These are phyloP conservation scores for Drosophila quasianomalipes DNA, from an alignment of 2,888 invertebrate species.

Conservation along the genomic window DNA sequence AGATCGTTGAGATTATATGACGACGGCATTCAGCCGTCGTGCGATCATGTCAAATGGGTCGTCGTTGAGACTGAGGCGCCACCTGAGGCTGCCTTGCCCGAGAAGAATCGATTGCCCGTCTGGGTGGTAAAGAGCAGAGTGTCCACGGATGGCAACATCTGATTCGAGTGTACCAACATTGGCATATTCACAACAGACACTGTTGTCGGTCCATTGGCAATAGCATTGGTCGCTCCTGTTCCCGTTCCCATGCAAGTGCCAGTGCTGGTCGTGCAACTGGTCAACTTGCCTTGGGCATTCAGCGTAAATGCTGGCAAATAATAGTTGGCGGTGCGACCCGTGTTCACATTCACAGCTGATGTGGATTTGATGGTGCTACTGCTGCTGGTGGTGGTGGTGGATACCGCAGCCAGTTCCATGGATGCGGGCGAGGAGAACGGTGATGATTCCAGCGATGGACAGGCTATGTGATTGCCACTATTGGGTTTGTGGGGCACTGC, in stretches of 20 bases:
- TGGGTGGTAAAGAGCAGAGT: constrained; percentile 81
- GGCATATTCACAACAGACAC: constrained; percentile 74
- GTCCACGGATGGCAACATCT: constrained; percentile 84
- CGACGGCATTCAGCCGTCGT: constrained; percentile 49
- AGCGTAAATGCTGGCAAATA: constrained; percentile 73
- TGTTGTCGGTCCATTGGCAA: constrained; percentile 46
- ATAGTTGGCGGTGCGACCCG: constrained; percentile 59
- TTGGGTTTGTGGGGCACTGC: constrained; percentile 71
- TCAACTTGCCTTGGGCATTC: constrained; percentile 68
- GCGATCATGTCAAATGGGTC: constrained; percentile 73
- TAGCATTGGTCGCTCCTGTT: background rate
- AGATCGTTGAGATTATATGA: constrained; percentile 70
- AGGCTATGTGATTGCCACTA: constrained; percentile 72
- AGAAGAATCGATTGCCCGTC: constrained; percentile 73
- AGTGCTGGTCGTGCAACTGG: constrained; percentile 32
- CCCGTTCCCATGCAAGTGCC: constrained; percentile 12
- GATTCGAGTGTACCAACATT: constrained; percentile 74
- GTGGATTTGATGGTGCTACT: constrained; percentile 25
- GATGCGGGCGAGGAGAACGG: constrained; percentile 84
- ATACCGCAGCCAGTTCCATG: constrained; percentile 76
- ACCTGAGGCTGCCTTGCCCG: constrained; percentile 51
- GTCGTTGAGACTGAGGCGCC: constrained; percentile 41
- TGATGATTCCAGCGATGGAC: constrained; percentile 84
- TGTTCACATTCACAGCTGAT: constrained; percentile 24
- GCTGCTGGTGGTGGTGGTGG: constrained; percentile 28